These are phyloP conservation scores for Alosa alosa DNA, from an alignment of 2,113 vertebrate genomes.

Conservation along the genomic window DNA sequence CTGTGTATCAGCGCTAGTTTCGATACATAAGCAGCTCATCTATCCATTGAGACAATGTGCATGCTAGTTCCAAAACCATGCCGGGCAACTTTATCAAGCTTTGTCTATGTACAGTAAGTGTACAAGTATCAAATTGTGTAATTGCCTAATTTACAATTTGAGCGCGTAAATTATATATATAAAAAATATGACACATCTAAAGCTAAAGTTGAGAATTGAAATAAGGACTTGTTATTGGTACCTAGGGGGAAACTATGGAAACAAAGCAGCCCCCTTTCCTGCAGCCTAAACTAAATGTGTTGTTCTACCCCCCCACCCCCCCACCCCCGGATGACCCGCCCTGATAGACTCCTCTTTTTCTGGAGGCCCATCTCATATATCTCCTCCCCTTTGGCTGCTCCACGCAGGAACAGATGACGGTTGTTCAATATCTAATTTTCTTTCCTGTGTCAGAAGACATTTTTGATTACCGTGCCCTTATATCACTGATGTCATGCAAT, in stretches of 20 bases:
- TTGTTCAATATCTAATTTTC: constrained; percentile 69
- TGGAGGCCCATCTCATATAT: constrained; percentile 24
- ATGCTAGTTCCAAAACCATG: background rate
- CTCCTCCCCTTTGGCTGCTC: constrained; percentile 51
- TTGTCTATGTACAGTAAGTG: background rate
- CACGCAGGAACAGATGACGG: constrained; percentile 59
- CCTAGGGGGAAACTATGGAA: background rate
- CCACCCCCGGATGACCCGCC: constrained; percentile 8
- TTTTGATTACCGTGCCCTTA: constrained; percentile 63
- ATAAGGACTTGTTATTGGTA: background rate
- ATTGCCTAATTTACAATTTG: no score
- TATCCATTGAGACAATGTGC: background rate
- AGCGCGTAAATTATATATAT: no score
- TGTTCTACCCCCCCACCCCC: background rate
- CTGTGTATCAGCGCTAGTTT: background rate
- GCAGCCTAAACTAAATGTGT: background rate
- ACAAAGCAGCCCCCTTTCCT: background rate
- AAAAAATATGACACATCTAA: no score
- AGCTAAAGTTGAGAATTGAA: background rate
- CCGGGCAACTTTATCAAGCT: background rate
- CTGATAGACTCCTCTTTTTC: constrained; percentile 25
- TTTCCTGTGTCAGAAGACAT: constrained; percentile 55
- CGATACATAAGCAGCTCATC: background rate
- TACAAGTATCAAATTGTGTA: background rate
- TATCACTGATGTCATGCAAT: constrained; percentile 68